Percentiles rank a stretch among this genome's conserved stretches.
These are phyloP conservation scores for Desoria tigrina DNA, from an alignment of 2,888 invertebrate species.

Conservation along the genomic window DNA sequence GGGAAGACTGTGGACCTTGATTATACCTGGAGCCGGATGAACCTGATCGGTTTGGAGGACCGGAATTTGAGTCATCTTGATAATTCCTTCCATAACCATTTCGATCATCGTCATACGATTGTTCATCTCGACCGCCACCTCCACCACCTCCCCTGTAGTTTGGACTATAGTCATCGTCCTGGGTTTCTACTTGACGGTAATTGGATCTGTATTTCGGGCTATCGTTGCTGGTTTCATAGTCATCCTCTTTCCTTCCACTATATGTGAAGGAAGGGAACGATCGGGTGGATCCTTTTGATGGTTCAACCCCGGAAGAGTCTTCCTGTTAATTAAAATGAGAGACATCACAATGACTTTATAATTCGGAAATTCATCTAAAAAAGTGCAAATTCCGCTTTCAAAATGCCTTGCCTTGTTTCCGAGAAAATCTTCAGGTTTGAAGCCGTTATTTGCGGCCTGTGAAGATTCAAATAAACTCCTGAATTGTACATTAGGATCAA, in stretches of 20 bases:
- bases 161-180: constrained; percentile 41
- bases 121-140: not conserved
- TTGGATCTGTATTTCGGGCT: constrained; percentile 42
- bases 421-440: constrained; percentile 56
- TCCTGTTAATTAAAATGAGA: not conserved
- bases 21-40: not conserved
- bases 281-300: constrained; percentile 49
- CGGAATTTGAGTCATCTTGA: constrained; percentile 19
- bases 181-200: constrained; percentile 47
- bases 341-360: not conserved
- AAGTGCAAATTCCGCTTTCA: not conserved
- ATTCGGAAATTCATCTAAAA: not conserved
- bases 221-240: constrained; percentile 23
- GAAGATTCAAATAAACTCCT: constrained; percentile 54
- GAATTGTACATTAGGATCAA: constrained; percentile 53
- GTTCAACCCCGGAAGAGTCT: constrained; percentile 21
- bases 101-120: constrained; percentile 1
- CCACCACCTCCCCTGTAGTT: constrained; percentile 22
- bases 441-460: constrained; percentile 51
- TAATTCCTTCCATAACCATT: constrained; percentile 13
- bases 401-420: constrained; percentile 42
- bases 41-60: constrained; percentile 19
- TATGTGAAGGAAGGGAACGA: constrained; percentile 51
- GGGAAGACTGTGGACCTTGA: not conserved
- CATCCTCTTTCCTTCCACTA: constrained; percentile 44